Base-by-base conservation (phyloP, 1,140 invertebrate genomes). In the Telenomus remus region DNA sequence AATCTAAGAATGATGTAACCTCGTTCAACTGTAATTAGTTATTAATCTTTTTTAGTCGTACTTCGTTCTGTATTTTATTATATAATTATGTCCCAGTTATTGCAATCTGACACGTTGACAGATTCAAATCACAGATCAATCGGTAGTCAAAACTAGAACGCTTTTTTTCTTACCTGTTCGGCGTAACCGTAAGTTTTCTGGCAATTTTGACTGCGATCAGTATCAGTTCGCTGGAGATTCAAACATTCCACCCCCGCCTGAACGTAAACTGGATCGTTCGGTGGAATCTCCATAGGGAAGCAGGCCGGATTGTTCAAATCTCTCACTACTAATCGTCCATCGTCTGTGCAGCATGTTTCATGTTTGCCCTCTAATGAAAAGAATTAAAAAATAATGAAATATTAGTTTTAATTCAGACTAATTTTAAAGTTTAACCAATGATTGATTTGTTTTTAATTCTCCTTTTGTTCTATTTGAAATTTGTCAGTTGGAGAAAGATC, bases 1-100 rank as follows among this genome's bases (percentile, higher is more conserved):
- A 89, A 82, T 98, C 96, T 88, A 97, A 87, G 79, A 90, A 97
- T 1, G 94, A 91, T 8, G 95, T 96, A 0, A 97, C 93, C n/a
- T 90, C 90, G 6, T 94, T 94, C 16, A 96, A 77, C 92, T 96
- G 84, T 16, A 80, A 80, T 19, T 0, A 8, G n/a, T n/a, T n/a
- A 16, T 42, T 9, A 51, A 51, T 35, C 0, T 49, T 27, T 16
- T 47, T 47, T 27, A 13, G 39, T 27, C 19, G 6, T 27, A n/a
- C 6, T 27, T 27, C 6, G 1, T 27, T 27, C 1, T 6, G 6
- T 6, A 27, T 27, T 27, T 27, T 27, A 6, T 27, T 27, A 27
- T 27, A 27, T 27, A 27, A 27, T 3, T 6, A 27, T 3, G 2
- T 27, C 6, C 19, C 6, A 27, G 6, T 3, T 27, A 27, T 27